Evolutionary conservation across 2,888 invertebrate species (phyloP).

Genomic region (Drosophila gaucha): DNA sequence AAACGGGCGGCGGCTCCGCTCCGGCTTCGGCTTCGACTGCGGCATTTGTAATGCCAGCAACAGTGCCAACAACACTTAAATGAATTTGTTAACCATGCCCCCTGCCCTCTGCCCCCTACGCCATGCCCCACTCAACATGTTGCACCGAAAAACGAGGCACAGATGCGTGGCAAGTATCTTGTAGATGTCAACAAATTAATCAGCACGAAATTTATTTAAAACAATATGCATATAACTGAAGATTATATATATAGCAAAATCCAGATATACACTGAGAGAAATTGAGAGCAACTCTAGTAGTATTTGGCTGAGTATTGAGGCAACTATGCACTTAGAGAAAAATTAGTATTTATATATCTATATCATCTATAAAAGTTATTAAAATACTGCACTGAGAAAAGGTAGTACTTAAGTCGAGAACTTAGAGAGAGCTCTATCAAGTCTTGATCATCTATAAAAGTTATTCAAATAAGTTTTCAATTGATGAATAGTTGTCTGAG

Average conservation of each 20-base stretch:
- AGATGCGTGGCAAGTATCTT: slow-evolving; percentile 41
- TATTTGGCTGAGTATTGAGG: too few species aligned
- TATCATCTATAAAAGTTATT: too few species aligned
- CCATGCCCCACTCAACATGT: not conserved
- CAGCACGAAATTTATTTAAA: slow-evolving; percentile 17
- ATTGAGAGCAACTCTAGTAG: too few species aligned
- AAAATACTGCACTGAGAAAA: too few species aligned
- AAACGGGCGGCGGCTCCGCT: slow-evolving; percentile 29
- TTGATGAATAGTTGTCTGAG: too few species aligned
- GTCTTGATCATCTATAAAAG: too few species aligned
- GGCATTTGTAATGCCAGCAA: slow-evolving; percentile 59
- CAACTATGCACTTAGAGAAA: too few species aligned
- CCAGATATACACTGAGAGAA: not conserved
- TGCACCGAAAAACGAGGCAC: slow-evolving; percentile 14
- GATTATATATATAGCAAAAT: not conserved
- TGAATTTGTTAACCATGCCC: slow-evolving; percentile 66
- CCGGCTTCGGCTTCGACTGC: not conserved
- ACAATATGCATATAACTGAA: not conserved
- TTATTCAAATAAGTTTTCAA: too few species aligned
- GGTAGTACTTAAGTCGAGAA: too few species aligned
- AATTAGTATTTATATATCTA: too few species aligned
- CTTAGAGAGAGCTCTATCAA: not conserved
- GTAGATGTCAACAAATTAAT: slow-evolving; percentile 45
- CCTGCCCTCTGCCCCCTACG: slow-evolving; percentile 12
- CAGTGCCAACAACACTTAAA: slow-evolving; percentile 68